Evolutionary conservation across 1,140 invertebrate species (phyloP).

Genomic region (Drosophila sturtevanti): DNA sequence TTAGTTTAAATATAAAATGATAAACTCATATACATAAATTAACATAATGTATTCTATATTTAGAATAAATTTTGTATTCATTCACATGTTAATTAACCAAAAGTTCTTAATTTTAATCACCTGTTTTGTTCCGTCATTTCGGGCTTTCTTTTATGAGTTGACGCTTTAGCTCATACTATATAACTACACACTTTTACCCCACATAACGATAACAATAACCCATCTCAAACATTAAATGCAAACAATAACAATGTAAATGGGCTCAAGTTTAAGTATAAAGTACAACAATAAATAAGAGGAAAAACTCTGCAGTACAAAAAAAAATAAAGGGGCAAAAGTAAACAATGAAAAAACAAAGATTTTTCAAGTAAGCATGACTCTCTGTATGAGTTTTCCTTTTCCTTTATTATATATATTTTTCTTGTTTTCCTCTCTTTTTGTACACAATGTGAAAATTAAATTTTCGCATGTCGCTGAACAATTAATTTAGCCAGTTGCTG

Average conservation of each 20-base stretch:
- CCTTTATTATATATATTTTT: not conserved
- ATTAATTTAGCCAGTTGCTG: slow-evolving; percentile 48
- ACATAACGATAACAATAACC: slow-evolving; percentile 23
- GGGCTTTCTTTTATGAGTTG: not conserved
- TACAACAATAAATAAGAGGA: slow-evolving; percentile 71
- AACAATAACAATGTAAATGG: slow-evolving; percentile 27
- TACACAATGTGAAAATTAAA: slow-evolving; percentile 65
- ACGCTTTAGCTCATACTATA: not conserved
- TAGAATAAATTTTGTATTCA: not conserved
- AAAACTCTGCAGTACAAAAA: slow-evolving; percentile 36
- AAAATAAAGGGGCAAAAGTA: slow-evolving; percentile 27
- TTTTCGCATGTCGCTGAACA: slow-evolving; percentile 69
- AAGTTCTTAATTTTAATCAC: not conserved
- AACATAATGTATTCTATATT: not conserved
- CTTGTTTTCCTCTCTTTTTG: not conserved
- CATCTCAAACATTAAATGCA: slow-evolving; percentile 19
- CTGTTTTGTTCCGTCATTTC: not conserved
- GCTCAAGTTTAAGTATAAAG: slow-evolving; percentile 69
- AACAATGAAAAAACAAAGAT: slow-evolving; percentile 33
- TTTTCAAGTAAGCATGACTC: slow-evolving; percentile 65
- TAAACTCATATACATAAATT: not conserved
- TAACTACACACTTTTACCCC: not conserved
- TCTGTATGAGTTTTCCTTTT: slow-evolving; percentile 53
- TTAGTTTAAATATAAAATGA: too few species aligned
- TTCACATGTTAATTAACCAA: not conserved